Percentiles rank a stretch among this genome's conserved stretches.
phyloP scores from a whole-genome alignment of 2,888 invertebrate species.

The Biston betularia region DNA sequence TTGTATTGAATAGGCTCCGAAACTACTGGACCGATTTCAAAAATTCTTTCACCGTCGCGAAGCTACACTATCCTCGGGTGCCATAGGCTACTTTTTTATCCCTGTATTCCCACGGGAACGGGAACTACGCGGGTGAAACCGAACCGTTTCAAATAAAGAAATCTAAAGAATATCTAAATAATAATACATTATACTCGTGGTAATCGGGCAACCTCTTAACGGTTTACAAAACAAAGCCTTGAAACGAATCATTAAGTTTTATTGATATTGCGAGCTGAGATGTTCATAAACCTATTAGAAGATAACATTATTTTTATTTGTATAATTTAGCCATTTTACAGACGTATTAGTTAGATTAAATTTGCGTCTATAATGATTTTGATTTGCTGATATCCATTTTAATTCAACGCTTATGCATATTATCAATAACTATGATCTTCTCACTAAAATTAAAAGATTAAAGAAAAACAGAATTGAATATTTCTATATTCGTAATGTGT shows the following conservation, averaged over 20 bases:
- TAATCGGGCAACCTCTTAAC: conserved; percentile 21
- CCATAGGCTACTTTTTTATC: no score
- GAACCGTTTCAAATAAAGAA: no score
- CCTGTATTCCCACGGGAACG: no score
- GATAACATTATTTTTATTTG: conserved; percentile 30
- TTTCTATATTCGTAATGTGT: no score
- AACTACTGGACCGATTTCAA: no score
- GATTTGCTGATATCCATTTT: conserved; percentile 5
- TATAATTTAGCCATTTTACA: conserved; percentile 31
- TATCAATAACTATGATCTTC: neutral
- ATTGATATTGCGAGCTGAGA: conserved; percentile 30
- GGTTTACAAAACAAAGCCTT: conserved; percentile 29
- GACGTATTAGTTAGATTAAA: conserved; percentile 4
- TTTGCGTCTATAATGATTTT: conserved; percentile 8
- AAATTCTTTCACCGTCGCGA: no score
- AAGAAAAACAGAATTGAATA: neutral
- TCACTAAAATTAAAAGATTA: neutral
- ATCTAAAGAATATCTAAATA: no score
- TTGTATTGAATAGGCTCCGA: no score
- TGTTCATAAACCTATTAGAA: conserved; percentile 9
- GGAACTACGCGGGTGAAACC: no score
- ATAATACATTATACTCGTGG: conserved; percentile 5
- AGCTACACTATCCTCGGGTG: no score
- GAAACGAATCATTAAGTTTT: conserved; percentile 43
- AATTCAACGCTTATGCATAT: conserved; percentile 4